Percentiles rank a stretch among this genome's conserved stretches.
Conservation (phyloP, 2,888 invertebrate species). For the Crossocerus cetratus region DNA sequence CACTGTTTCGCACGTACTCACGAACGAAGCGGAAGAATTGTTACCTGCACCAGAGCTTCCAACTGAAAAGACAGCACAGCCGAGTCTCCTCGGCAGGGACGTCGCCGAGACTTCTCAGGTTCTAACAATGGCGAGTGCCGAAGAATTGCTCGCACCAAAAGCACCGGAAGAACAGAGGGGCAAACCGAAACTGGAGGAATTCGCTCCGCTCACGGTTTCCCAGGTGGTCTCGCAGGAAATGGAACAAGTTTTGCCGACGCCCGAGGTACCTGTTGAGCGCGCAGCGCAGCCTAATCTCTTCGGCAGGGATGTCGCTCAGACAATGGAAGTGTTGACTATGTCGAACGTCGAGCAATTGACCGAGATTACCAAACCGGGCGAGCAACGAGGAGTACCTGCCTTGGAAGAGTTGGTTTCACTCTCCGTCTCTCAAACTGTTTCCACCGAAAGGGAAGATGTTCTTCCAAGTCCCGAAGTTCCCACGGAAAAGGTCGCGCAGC, state of each 20-base stretch:
- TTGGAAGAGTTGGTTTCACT: slow-evolving; percentile 64
- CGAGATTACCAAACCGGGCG: slow-evolving; percentile 57
- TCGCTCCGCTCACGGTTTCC: slow-evolving; percentile 61
- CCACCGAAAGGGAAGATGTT: slow-evolving; percentile 61
- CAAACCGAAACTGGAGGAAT: slow-evolving; percentile 61
- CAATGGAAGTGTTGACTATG: slow-evolving; percentile 60
- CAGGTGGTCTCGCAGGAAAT: slow-evolving; percentile 59
- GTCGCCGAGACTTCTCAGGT: neutral
- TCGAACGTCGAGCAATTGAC: slow-evolving; percentile 65
- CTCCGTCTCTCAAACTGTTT: slow-evolving; percentile 65
- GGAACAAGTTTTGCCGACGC: slow-evolving; percentile 50
- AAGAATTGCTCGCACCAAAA: neutral
- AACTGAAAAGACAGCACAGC: neutral
- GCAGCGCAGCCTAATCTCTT: slow-evolving; percentile 72
- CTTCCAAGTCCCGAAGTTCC: slow-evolving; percentile 61
- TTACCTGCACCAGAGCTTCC: slow-evolving; percentile 17
- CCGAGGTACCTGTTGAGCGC: slow-evolving; percentile 66
- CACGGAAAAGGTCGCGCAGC: slow-evolving; percentile 62
- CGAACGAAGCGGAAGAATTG: slow-evolving; percentile 51
- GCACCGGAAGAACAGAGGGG: slow-evolving; percentile 60
- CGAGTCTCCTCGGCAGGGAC: neutral
- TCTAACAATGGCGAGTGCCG: neutral
- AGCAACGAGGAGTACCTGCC: slow-evolving; percentile 62
- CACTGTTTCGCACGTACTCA: slow-evolving; percentile 59
- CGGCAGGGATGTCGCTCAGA: slow-evolving; percentile 70